A percentile compares a stretch with the other conserved stretches of the same genome.
phyloP scores from a whole-genome alignment of 2,888 invertebrate species.

The Drosophila rubida region DNA sequence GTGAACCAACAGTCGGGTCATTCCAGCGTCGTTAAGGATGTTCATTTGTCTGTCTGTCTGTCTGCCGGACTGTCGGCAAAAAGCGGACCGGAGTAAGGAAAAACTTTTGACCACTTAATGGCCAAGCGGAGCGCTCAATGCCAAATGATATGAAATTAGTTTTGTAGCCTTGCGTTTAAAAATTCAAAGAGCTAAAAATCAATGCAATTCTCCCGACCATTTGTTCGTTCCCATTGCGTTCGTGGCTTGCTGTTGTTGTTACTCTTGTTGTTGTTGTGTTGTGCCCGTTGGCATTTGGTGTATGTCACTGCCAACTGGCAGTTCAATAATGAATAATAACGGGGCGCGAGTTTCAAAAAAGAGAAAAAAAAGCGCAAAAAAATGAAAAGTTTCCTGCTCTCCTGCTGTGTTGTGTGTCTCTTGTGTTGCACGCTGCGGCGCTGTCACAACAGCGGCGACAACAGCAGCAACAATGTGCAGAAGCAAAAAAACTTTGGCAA shows the following conservation, averaged over 20 bases:
- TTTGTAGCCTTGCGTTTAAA: constrained; percentile 70
- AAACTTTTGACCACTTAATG: constrained; percentile 44
- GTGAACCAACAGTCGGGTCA: constrained; percentile 20
- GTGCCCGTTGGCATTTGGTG: constrained; percentile 63
- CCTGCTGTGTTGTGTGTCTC: constrained; percentile 32
- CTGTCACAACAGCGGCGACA: constrained; percentile 70
- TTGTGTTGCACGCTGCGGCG: constrained; percentile 56
- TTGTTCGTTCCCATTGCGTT: constrained; percentile 21
- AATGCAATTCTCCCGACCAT: constrained; percentile 45
- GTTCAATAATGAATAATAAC: constrained; percentile 79
- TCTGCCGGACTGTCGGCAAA: not conserved
- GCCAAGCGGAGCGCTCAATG: constrained; percentile 38
- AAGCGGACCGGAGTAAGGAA: too few relatives aligned
- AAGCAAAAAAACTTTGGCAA: constrained; percentile 71
- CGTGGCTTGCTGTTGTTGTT: constrained; percentile 3
- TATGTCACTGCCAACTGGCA: constrained; percentile 76
- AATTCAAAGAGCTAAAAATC: constrained; percentile 55
- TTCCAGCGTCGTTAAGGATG: constrained; percentile 42
- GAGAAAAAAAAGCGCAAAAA: not conserved
- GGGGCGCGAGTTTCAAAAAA: constrained; percentile 56
- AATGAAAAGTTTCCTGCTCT: not conserved
- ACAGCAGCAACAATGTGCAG: constrained; percentile 29
- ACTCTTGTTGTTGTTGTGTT: constrained; percentile 7
- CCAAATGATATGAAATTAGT: constrained; percentile 78
- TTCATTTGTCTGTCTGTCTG: constrained; percentile 44